Conservation (phyloP, 2,888 invertebrate species). For the Drosophila dives region DNA sequence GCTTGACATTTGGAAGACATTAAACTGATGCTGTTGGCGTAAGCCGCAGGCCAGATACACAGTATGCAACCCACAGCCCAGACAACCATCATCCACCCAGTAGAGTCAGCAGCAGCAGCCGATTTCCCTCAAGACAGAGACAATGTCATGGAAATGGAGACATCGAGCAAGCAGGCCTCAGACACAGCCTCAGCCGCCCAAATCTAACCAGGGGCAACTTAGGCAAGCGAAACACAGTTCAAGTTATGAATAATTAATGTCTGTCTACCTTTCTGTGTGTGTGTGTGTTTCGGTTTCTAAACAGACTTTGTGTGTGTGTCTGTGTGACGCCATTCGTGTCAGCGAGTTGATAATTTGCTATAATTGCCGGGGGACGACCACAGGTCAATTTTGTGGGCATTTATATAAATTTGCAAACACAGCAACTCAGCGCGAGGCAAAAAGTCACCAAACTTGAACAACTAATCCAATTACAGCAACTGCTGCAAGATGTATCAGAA, state of each 20-base stretch:
- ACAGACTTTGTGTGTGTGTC: conserved; percentile 38
- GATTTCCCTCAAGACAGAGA: conserved; percentile 71
- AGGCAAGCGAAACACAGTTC: conserved; percentile 44
- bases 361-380: conserved; percentile 76
- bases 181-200: conserved; percentile 1
- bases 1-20: conserved; percentile 72
- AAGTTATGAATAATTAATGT: conserved; percentile 78
- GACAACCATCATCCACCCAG: background rate
- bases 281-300: conserved; percentile 7
- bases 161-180: conserved; percentile 22
- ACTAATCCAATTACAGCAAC: conserved; percentile 58
- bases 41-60: conserved; percentile 59
- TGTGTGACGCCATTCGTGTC: conserved; percentile 59
- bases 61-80: conserved; percentile 14
- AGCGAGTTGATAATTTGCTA: conserved; percentile 78
- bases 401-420: conserved; percentile 71
- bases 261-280: conserved; percentile 50
- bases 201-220: conserved; percentile 29
- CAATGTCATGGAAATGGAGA: conserved; percentile 54
- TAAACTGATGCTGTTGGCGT: conserved; percentile 68
- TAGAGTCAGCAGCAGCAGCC: conserved; percentile 23
- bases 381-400: conserved; percentile 78
- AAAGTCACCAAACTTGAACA: conserved; percentile 56
- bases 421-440: conserved; percentile 48
- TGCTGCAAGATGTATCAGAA: background rate